Evolutionary conservation across 2,888 invertebrate species (phyloP), one percentile per base, ranked within the genome.

Genomic region (Lysandra coridon): DNA sequence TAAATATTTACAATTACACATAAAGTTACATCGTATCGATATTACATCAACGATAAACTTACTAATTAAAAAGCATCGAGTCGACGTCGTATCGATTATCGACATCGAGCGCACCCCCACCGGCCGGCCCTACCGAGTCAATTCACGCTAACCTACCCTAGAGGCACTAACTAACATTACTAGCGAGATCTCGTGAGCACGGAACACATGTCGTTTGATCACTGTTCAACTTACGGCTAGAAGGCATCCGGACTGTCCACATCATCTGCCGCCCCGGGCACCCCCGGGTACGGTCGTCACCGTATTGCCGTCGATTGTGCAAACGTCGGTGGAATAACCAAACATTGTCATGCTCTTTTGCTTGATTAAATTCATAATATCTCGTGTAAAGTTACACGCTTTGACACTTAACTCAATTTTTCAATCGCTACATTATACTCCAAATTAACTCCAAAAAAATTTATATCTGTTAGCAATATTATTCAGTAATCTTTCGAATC

Each of bases 171-270:
- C 93, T 93, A 93, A 93, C 91, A 90, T 83, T 90, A 92, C 93
- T 94, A 94, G 91, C 92, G 94, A 94, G 94, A 94, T 94, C 94
- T 90, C 89, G 88, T 93, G 93, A 93, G 93, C 92, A 93, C 91
- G 91, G 93, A 93, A 94, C 94, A 94, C 92, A 92, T 88, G 75
- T 82, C 78, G 79, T 81, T 80, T 80, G 79, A 60, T 78, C 81
- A 80, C 78, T 82, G 82, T 83, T 87, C 80, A 82, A 88, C 91
- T 92, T 91, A 92, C 82, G 83, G 87, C 91, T 92, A 93, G 89
- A 93, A 93, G 92, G 92, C 92, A 90, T 88, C 88, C 88, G 88
- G 88, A 90, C 87, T 90, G 87, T 90, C 89, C 91, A 91, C 64
- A 12, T 30, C 6, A 64, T 30, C 64, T 37, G 69, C 33, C 69